Conservation (phyloP, 2,113 vertebrate species). For the Pteropus alecto region DNA sequence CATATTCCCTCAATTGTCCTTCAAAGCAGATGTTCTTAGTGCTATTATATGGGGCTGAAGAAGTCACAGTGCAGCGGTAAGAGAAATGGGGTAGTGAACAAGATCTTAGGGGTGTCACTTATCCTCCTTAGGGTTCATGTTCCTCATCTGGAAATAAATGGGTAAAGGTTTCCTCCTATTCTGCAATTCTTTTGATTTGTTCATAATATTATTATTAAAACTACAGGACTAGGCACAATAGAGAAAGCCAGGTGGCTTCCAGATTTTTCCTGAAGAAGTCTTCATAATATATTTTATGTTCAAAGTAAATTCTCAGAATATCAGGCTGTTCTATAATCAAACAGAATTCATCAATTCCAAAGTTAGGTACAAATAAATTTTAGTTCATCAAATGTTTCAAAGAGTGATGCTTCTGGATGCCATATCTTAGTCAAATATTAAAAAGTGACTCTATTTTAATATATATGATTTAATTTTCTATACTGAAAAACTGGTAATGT, state of each 20-base stretch:
- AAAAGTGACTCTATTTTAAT: neutral
- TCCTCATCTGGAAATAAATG: neutral
- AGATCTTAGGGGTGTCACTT: neutral
- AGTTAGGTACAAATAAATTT: neutral
- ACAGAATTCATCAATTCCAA: neutral
- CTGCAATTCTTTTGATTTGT: neutral
- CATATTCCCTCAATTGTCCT: neutral
- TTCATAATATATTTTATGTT: neutral
- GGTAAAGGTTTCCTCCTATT: neutral
- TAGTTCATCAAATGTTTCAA: neutral
- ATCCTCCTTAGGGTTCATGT: neutral
- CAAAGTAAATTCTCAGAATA: neutral
- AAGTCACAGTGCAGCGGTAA: neutral
- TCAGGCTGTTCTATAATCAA: neutral
- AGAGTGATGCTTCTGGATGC: neutral
- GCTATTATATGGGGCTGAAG: too few relatives aligned
- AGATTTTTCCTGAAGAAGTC: neutral
- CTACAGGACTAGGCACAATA: neutral
- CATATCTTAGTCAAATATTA: neutral
- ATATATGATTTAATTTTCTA: neutral
- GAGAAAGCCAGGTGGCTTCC: neutral
- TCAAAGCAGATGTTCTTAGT: neutral
- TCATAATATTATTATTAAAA: neutral
- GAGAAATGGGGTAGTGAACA: too few relatives aligned
- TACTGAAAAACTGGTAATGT: neutral